Percentiles rank a stretch among this genome's conserved stretches.
These are phyloP conservation scores for Cydia fagiglandana DNA, from an alignment of 1,140 invertebrate species.

Conservation along the genomic window DNA sequence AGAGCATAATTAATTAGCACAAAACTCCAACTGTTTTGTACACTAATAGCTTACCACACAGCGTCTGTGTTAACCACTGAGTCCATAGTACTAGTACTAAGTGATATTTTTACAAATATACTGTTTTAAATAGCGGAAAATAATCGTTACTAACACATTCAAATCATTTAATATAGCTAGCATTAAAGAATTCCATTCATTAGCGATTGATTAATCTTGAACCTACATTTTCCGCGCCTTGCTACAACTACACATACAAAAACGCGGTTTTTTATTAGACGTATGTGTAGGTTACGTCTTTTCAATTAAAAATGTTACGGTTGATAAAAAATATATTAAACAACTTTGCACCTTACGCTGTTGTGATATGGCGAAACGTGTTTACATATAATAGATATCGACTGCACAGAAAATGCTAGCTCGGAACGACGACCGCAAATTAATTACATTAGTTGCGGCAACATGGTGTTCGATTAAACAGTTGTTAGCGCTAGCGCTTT, in stretches of 20 bases:
- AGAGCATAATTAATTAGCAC: too few relatives aligned
- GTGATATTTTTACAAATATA: neutral
- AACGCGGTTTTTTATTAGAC: neutral
- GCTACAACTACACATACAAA: neutral
- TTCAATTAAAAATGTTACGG: neutral
- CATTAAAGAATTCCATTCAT: neutral
- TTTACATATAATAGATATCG: neutral
- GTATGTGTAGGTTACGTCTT: neutral
- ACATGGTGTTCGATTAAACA: conserved; percentile 22
- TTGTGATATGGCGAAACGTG: neutral
- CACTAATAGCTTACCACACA: too few relatives aligned
- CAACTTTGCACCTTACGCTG: neutral
- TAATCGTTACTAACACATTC: neutral
- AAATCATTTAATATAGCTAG: neutral
- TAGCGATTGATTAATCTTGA: neutral
- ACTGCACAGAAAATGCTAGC: neutral
- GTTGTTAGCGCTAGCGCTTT: conserved; percentile 9
- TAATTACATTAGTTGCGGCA: conserved; percentile 30
- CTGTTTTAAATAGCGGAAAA: neutral
- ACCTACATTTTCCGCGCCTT: neutral
- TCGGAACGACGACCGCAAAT: conserved; percentile 3
- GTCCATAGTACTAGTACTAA: too few relatives aligned
- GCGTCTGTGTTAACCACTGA: too few relatives aligned
- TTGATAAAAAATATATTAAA: neutral
- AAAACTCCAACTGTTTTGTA: too few relatives aligned